A percentile compares a stretch with the other conserved stretches of the same genome.
Evolutionary conservation across 2,113 vertebrate species (phyloP).

Genomic region (Xiphophorus hellerii): DNA sequence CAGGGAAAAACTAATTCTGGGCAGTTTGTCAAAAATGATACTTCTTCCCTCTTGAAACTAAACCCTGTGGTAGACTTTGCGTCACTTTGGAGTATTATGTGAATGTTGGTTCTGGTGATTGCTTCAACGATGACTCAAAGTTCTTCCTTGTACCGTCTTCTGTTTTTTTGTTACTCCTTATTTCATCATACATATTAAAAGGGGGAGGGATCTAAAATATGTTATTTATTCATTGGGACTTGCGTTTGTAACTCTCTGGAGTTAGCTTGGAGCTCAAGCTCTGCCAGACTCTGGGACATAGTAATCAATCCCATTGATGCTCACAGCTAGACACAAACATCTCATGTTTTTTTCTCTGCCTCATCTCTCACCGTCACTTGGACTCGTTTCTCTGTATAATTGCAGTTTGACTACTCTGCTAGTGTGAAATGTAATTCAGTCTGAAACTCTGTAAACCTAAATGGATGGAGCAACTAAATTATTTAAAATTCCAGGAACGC

Average conservation of each 20-base stretch:
- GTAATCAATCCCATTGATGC: slow-evolving; percentile 56
- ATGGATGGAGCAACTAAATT: neutral
- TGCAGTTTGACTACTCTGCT: slow-evolving; percentile 10
- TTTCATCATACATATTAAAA: slow-evolving; percentile 60
- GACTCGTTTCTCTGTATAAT: slow-evolving; percentile 1
- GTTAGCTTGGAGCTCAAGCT: slow-evolving; percentile 39
- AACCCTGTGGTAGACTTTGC: slow-evolving; percentile 3
- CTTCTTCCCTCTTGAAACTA: slow-evolving; percentile 30
- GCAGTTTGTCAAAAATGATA: slow-evolving; percentile 27
- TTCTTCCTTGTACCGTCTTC: slow-evolving; percentile 37
- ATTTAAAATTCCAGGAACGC: neutral
- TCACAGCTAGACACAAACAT: slow-evolving; percentile 30
- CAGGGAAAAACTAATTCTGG: slow-evolving; percentile 31
- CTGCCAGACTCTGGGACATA: slow-evolving; percentile 37
- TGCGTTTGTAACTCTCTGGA: slow-evolving; percentile 55
- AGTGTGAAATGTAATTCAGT: neutral
- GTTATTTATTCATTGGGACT: slow-evolving; percentile 62
- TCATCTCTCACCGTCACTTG: slow-evolving; percentile 3
- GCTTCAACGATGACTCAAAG: slow-evolving; percentile 29
- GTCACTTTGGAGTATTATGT: slow-evolving; percentile 17
- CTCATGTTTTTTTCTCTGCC: slow-evolving; percentile 10
- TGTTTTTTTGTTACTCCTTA: slow-evolving; percentile 33
- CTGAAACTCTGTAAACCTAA: neutral
- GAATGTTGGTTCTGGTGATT: slow-evolving; percentile 14
- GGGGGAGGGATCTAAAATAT: slow-evolving; percentile 33